Evolutionary conservation across 1,140 invertebrate genomes (phyloP).

Genomic region (Ceratitis capitata): DNA sequence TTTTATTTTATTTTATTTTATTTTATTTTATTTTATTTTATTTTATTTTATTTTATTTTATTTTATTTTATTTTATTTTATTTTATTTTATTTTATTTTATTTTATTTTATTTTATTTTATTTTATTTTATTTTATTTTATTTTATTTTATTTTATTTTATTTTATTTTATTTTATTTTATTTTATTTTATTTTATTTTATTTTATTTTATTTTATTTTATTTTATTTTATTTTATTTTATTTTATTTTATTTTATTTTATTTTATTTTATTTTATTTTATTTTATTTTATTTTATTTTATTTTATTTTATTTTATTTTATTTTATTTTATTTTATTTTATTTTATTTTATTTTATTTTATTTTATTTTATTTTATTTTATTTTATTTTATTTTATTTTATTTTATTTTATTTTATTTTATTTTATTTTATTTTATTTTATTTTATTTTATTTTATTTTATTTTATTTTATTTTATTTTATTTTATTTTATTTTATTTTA

Average conservation of each 20-base stretch:
- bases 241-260: background rate
- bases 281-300: background rate
- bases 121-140: background rate
- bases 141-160: background rate
- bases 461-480: background rate
- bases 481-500: background rate
- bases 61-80: background rate
- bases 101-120: background rate
- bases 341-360: background rate
- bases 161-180: background rate
- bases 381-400: background rate
- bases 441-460: background rate
- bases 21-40: background rate
- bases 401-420: background rate
- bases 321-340: background rate
- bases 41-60: background rate
- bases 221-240: background rate
- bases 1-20: background rate
- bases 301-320: background rate
- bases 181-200: background rate
- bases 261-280: background rate
- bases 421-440: background rate
- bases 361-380: background rate
- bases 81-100: background rate
- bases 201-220: background rate